These are phyloP conservation scores for Tolypeutes matacus DNA, from an alignment of 2,797 vertebrate species.

Conservation along the genomic window DNA sequence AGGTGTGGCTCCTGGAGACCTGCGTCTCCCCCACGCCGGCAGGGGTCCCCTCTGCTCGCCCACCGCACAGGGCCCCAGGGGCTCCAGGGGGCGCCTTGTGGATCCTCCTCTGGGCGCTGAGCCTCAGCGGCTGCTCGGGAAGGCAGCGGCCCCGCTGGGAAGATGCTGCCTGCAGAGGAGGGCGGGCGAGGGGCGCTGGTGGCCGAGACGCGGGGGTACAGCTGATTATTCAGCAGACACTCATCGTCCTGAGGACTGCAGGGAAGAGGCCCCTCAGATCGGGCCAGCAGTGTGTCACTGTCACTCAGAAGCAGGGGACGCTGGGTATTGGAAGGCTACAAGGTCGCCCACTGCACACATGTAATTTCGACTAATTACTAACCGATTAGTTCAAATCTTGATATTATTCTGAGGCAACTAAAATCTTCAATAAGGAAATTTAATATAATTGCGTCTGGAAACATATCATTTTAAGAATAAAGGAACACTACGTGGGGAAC, in stretches of 20 bases:
- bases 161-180: neutral
- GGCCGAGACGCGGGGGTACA: neutral
- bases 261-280: neutral
- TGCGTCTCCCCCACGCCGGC: neutral
- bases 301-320: neutral
- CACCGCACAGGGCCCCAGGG: fast-evolving
- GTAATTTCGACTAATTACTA: conserved; percentile 42
- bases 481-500: conserved; percentile 21
- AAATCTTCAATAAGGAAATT: conserved; percentile 2
- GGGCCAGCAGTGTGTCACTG: neutral
- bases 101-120: neutral
- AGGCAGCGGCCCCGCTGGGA: neutral
- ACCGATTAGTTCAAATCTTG: conserved; percentile 45
- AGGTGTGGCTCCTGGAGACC: neutral
- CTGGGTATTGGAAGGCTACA: neutral
- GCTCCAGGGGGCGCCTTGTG: neutral
- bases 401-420: neutral
- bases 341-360: too few relatives aligned
- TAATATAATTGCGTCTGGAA: conserved; percentile 21
- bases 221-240: too few relatives aligned
- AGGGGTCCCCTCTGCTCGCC: neutral
- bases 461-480: neutral
- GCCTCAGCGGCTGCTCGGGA: neutral
- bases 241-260: neutral
- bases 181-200: neutral